Base-by-base conservation (phyloP, 2,113 vertebrate species). In the Ophthalmolycus amberensis region DNA sequence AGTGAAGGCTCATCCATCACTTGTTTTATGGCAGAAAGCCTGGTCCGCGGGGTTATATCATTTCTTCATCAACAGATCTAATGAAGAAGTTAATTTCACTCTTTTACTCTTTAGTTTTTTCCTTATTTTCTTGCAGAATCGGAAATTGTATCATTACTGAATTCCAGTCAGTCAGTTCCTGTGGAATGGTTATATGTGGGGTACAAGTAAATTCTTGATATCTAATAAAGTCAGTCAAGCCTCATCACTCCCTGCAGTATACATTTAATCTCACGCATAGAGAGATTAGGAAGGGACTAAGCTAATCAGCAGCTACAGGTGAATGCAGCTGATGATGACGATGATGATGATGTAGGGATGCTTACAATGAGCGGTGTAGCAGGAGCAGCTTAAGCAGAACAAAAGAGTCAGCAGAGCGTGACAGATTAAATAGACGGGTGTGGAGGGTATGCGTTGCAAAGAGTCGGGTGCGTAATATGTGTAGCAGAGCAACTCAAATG, bases 1-100 rank as follows among this genome's bases (percentile, higher is more conserved):
- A 38, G 67, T 9, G 22, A 29, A 63, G 56, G 38, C 77, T 82
- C 75, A 78, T 89, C 54, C 69, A 79, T 85, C 85, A 84, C 62
- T 52, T 64, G 25, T 64, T 85, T 79, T 62, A 85, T 54, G 67
- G 56, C 65, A 75, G 60, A 64, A 81, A 80, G 67, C 29, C 70
- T 76, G 56, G 66, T 48, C 38, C 44, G 40, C 12, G 18, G 54
- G 32, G 22, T 77, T 80, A 69, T 85, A 86, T 85, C 27, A 65
- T 82, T 77, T 59, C 48, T 79, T 77, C 59, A 82, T 76, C 59
- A 71, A 44, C 54, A 34, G 44, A 66, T 64, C 56, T 71, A 38
- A 84, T 73, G 64, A 83, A 77, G n/a, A n/a, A 50, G 37, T 76
- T 46, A 3, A 70, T 46, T 16, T 71, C 71, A 67, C 32, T 68